Conservation (phyloP, 2,888 invertebrate genomes). For the Conchocele bisecta region DNA sequence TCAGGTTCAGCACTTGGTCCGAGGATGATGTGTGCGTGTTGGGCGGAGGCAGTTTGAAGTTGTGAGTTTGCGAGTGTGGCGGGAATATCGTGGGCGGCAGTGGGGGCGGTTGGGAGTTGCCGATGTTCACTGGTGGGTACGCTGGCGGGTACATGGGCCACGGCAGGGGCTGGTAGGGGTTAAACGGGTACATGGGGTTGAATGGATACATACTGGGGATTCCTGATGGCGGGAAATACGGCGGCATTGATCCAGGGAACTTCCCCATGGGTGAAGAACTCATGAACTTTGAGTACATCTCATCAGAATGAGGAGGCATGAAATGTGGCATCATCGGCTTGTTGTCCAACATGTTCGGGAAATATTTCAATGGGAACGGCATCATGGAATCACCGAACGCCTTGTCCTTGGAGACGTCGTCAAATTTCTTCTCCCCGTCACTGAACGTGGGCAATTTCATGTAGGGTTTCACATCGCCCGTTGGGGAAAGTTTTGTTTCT, state of each 20-base stretch:
- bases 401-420: slow-evolving; percentile 31
- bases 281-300: slow-evolving; percentile 62
- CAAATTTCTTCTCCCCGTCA: slow-evolving; percentile 51
- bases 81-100: slow-evolving; percentile 50
- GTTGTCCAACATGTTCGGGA: slow-evolving; percentile 62
- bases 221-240: slow-evolving; percentile 69
- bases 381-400: slow-evolving; percentile 31
- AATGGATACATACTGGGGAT: slow-evolving; percentile 65
- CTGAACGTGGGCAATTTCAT: slow-evolving; percentile 49
- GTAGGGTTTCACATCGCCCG: slow-evolving; percentile 35
- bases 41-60: slow-evolving; percentile 53
- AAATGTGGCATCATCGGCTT: slow-evolving; percentile 62
- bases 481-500: slow-evolving; percentile 42
- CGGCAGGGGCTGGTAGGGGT: slow-evolving; percentile 67
- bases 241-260: slow-evolving; percentile 48
- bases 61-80: slow-evolving; percentile 53
- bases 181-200: slow-evolving; percentile 63
- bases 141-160: slow-evolving; percentile 74
- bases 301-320: slow-evolving; percentile 57
- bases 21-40: slow-evolving; percentile 26
- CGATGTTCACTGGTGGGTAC: slow-evolving; percentile 52
- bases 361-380: slow-evolving; percentile 56
- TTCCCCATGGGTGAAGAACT: slow-evolving; percentile 51
- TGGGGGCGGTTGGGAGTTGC: slow-evolving; percentile 32
- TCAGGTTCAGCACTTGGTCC: slow-evolving; percentile 77